A percentile compares a stretch with the other conserved stretches of the same genome.
These are phyloP conservation scores for Solenopsis invicta DNA, from an alignment of 1,140 invertebrate species.

Conservation along the genomic window DNA sequence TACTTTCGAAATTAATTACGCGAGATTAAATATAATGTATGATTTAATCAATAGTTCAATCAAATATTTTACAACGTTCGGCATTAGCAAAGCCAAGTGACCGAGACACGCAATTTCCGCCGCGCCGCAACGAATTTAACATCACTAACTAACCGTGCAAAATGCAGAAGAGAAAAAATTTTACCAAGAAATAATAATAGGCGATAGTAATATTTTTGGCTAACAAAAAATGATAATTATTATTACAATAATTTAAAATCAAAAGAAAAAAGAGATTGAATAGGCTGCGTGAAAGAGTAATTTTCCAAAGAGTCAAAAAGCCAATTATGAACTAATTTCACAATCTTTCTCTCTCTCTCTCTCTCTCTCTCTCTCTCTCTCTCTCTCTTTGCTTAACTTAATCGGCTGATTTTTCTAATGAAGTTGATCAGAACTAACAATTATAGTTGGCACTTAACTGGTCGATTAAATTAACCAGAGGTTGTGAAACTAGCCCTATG, in stretches of 20 bases:
- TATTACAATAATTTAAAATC: not conserved
- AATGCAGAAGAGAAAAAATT: not conserved
- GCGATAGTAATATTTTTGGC: not conserved
- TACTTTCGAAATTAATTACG: conserved; percentile 56
- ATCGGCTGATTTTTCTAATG: too few species aligned
- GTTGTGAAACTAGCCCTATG: too few species aligned
- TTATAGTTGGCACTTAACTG: too few species aligned
- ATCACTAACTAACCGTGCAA: conserved; percentile 42
- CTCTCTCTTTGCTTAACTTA: too few species aligned
- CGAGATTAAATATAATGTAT: conserved; percentile 58
- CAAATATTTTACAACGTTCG: conserved; percentile 77
- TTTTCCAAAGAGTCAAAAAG: not conserved
- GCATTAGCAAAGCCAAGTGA: conserved; percentile 77
- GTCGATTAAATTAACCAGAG: too few species aligned
- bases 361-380: too few species aligned
- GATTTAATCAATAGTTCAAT: conserved; percentile 63
- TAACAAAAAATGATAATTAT: not conserved
- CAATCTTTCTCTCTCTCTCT: too few species aligned
- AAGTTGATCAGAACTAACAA: too few species aligned
- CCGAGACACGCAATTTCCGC: conserved; percentile 73
- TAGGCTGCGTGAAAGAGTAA: not conserved
- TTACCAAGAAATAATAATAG: not conserved
- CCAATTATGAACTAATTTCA: not conserved
- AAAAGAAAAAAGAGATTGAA: not conserved
- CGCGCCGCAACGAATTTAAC: conserved; percentile 26